phyloP scores from a whole-genome alignment of 2,797 vertebrate species.

The Pogoniulus pusillus region DNA sequence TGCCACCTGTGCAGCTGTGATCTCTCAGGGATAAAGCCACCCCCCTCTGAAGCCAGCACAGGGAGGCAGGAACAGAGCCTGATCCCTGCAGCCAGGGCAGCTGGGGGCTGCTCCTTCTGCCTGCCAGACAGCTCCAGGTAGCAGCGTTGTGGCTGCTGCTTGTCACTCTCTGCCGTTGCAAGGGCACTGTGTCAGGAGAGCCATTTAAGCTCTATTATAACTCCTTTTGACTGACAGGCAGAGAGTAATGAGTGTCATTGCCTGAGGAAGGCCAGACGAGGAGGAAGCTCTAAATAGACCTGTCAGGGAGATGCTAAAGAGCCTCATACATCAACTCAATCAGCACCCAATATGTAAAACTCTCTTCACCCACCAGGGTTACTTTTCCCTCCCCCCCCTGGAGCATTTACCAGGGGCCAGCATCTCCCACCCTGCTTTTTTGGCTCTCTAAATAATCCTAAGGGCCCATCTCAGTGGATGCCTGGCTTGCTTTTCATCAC shows the following conservation, averaged over 20 bases:
- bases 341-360: background rate
- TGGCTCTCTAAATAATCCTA: conserved; percentile 26
- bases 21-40: no score
- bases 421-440: background rate
- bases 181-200: background rate
- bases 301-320: conserved; percentile 40
- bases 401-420: conserved; percentile 10
- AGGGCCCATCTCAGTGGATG: conserved; percentile 28
- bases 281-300: conserved; percentile 38
- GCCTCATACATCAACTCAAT: conserved; percentile 8
- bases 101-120: background rate
- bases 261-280: background rate
- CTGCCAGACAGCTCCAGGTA: background rate
- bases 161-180: background rate
- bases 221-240: conserved; percentile 32
- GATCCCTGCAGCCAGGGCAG: background rate
- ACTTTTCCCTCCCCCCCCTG: background rate
- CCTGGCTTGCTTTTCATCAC: conserved; percentile 43
- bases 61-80: background rate
- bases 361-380: background rate
- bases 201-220: background rate
- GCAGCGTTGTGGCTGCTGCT: background rate
- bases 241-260: conserved; percentile 18
- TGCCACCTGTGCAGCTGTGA: no score
- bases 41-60: accelerated